These are phyloP conservation scores for Drosophila cardini DNA, from an alignment of 1,140 invertebrate species.

Conservation along the genomic window DNA sequence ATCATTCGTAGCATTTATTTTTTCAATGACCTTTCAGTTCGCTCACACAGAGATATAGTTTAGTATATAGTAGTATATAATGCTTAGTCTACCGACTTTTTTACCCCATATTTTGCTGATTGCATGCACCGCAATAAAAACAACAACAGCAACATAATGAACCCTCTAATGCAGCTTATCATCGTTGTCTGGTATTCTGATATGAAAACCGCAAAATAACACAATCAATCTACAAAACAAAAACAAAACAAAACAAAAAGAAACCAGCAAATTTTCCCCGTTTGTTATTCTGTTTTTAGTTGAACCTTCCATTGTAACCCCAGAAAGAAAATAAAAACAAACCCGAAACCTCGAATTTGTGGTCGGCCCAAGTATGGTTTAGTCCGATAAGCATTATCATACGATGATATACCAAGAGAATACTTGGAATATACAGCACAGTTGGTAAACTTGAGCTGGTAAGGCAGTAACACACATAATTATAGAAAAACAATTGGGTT, in stretches of 20 bases:
- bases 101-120: conserved; percentile 15
- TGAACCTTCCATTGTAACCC: background rate
- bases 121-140: conserved; percentile 11
- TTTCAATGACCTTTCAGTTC: background rate
- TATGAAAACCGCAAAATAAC: conserved; percentile 20
- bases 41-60: too few relatives aligned
- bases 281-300: conserved; percentile 17
- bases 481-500: background rate
- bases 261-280: conserved; percentile 1
- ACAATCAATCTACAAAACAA: background rate
- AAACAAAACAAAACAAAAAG: conserved; percentile 3
- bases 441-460: background rate
- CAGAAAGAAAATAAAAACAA: background rate
- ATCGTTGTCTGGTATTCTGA: conserved; percentile 15
- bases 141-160: background rate
- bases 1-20: background rate
- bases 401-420: background rate
- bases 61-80: too few relatives aligned
- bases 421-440: background rate
- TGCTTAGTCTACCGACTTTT: background rate
- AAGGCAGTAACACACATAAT: background rate
- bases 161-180: conserved; percentile 39
- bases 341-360: conserved; percentile 8
- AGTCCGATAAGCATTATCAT: conserved; percentile 4
- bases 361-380: conserved; percentile 20